These are phyloP conservation scores for Psettodes erumei DNA, from an alignment of 2,113 vertebrate genomes.

Conservation along the genomic window DNA sequence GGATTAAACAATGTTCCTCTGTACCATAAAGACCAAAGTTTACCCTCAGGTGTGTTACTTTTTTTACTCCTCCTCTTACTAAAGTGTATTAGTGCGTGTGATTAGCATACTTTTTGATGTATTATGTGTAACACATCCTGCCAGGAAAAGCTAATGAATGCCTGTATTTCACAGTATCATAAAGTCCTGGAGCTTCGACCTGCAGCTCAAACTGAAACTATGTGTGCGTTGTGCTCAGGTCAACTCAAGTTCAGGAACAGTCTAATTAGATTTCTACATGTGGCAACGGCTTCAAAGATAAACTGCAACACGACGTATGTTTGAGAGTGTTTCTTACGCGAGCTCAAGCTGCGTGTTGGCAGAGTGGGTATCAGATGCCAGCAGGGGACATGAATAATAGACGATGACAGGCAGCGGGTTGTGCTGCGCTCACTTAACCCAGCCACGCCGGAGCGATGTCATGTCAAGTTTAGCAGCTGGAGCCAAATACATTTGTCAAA, in stretches of 20 bases:
- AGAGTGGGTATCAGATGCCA: constrained; percentile 53
- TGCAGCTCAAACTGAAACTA: neutral
- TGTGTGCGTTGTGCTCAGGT: neutral
- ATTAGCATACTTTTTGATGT: constrained; percentile 12
- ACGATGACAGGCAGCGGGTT: constrained; percentile 60
- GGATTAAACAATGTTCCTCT: neutral
- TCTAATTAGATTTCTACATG: neutral
- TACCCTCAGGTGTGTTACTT: constrained; percentile 2
- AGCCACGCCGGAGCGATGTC: constrained; percentile 20
- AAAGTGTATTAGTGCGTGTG: neutral
- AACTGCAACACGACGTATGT: neutral
- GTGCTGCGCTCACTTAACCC: constrained; percentile 58
- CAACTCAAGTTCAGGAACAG: neutral
- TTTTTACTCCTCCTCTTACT: constrained; percentile 3
- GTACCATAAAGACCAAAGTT: constrained; percentile 39
- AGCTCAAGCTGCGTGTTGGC: constrained; percentile 2
- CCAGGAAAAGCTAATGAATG: neutral
- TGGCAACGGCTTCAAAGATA: constrained; percentile 1
- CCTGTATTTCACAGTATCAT: neutral
- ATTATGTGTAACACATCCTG: neutral
- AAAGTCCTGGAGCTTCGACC: neutral
- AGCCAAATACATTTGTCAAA: constrained; percentile 4
- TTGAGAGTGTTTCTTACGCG: constrained; percentile 3
- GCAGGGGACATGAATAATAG: constrained; percentile 69
- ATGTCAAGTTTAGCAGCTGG: constrained; percentile 29